phyloP scores from a whole-genome alignment of 2,797 vertebrate genomes.

The Manis javanica region DNA sequence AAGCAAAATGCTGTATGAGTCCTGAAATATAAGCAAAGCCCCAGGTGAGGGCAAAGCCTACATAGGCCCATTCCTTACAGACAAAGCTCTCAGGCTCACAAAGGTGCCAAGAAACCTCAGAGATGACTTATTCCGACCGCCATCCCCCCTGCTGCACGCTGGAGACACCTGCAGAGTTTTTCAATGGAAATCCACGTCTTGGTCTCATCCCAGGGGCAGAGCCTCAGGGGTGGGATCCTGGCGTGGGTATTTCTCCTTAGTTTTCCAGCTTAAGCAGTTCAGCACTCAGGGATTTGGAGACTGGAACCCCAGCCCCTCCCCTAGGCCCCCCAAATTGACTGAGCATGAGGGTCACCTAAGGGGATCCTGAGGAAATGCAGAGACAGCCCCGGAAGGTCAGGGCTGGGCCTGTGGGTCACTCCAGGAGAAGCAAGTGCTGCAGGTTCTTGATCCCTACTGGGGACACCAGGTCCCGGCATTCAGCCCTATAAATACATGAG shows the following conservation, averaged over 20 bases:
- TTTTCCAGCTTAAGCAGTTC: not conserved
- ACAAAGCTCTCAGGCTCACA: not conserved
- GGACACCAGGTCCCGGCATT: not conserved
- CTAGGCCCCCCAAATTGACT: not conserved
- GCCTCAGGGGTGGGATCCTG: not conserved
- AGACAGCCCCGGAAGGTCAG: not conserved
- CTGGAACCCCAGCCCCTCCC: not conserved
- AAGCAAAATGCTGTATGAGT: not conserved
- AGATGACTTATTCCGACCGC: not conserved
- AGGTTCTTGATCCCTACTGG: not conserved
- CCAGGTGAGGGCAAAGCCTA: not conserved
- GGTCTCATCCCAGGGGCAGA: not conserved
- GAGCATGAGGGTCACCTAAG: not conserved
- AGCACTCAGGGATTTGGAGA: not conserved
- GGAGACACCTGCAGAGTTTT: not conserved
- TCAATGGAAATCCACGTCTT: not conserved
- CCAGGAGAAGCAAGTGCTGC: not conserved
- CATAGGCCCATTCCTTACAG: accelerated
- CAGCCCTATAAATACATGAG: not conserved
- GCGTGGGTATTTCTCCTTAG: not conserved
- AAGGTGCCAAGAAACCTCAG: not conserved
- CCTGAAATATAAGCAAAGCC: not conserved
- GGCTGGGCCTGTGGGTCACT: not conserved
- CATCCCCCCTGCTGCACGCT: not conserved
- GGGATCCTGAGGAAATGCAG: not conserved